Conservation (phyloP, 2,797 vertebrate species). For the Lagothrix lagotricha region DNA sequence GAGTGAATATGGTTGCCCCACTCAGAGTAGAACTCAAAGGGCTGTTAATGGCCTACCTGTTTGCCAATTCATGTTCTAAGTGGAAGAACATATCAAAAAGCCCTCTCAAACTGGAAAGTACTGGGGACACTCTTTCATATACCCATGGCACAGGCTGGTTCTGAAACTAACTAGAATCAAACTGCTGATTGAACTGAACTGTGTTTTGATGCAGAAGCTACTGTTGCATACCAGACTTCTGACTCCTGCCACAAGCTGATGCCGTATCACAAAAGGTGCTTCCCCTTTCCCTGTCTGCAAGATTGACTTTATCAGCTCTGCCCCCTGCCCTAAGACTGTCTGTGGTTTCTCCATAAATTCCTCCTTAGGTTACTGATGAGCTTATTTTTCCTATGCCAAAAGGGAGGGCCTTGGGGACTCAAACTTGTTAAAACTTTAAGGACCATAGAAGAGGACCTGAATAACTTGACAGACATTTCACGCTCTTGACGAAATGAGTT, state of each 20-base stretch:
- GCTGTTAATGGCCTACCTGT: not conserved
- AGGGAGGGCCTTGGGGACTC: not conserved
- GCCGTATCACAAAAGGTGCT: not conserved
- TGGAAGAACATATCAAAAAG: not conserved
- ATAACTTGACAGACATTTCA: not conserved
- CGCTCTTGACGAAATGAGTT: not conserved
- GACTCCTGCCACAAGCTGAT: not conserved
- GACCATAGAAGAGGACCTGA: not conserved
- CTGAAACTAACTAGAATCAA: not conserved
- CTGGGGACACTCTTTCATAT: not conserved
- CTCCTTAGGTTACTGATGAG: not conserved
- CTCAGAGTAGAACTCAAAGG: not conserved
- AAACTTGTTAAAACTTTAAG: not conserved
- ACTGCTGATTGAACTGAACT: not conserved
- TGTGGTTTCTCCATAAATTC: not conserved
- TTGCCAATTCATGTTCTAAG: not conserved
- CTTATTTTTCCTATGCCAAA: not conserved
- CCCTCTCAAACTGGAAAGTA: not conserved
- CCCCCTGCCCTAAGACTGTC: not conserved
- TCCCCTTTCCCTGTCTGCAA: not conserved
- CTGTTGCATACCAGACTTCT: too few relatives aligned
- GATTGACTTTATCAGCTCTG: not conserved
- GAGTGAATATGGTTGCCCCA: not conserved
- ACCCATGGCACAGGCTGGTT: not conserved
- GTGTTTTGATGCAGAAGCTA: not conserved